Conservation (phyloP, 1,140 invertebrate genomes). For the Heliconius himera region DNA sequence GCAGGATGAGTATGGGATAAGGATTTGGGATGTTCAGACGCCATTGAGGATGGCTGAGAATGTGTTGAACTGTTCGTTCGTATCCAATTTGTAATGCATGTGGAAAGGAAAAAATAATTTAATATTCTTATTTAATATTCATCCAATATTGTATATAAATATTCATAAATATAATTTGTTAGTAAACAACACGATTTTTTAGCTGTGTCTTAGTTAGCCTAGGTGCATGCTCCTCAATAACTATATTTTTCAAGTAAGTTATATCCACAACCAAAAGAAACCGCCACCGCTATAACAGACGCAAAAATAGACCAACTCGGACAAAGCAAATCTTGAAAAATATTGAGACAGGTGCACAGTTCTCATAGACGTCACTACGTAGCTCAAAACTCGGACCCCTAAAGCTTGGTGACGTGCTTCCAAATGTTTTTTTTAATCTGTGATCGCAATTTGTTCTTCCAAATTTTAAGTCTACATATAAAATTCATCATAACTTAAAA, state of each 20-base stretch:
- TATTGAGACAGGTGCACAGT: conserved; percentile 32
- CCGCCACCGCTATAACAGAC: neutral
- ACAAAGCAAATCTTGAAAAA: conserved; percentile 15
- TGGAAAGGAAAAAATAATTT: conserved; percentile 68
- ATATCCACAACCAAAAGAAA: conserved; percentile 36
- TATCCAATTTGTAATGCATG: conserved; percentile 72
- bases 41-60: conserved; percentile 81
- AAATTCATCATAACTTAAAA: neutral
- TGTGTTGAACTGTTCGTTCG: conserved; percentile 73
- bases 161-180: conserved; percentile 31
- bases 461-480: neutral
- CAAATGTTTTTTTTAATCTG: conserved; percentile 18
- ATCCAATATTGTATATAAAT: conserved; percentile 24
- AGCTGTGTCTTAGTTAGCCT: conserved; percentile 31
- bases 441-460: conserved; percentile 43
- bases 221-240: conserved; percentile 19
- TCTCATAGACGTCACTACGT: conserved; percentile 42
- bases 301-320: conserved; percentile 19
- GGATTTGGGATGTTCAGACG: conserved; percentile 74
- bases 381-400: conserved; percentile 38
- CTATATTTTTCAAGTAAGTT: conserved; percentile 5
- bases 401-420: conserved; percentile 46
- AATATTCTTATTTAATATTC: conserved; percentile 47
- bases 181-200: conserved; percentile 32
- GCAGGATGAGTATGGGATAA: conserved; percentile 75